Base-by-base conservation (phyloP, 1,140 invertebrate genomes). In the Aphidius gifuensis region DNA sequence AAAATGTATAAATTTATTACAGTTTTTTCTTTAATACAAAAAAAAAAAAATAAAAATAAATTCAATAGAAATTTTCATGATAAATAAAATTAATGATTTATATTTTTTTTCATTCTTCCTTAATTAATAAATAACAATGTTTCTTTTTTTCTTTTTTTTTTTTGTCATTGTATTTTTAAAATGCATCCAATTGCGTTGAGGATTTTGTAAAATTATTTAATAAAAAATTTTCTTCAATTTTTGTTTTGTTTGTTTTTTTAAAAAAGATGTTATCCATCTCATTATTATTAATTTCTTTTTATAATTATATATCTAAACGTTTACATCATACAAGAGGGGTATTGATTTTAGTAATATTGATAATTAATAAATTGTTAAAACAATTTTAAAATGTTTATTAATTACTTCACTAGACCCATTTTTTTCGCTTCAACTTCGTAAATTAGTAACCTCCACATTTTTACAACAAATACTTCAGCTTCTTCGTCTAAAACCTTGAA, bases 391-490 rank as follows among this genome's bases (percentile, higher is more conserved):
- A 65, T 58, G 48, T 49, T 65, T 48, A 65, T 65, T 63, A 51
- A 69, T 84, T 83, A 89, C 83, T 91, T 90, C 73, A 87, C 86
- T 79, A 92, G 83, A 62, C 90, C 91, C 78, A 91, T 85, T 80
- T 97, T 97, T 81, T 99, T 99, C 49, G 96, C 95, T 87, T 99
- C 96, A 69, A 97, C 94, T 87, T 99, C 97, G 82, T 99, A 99
- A 71, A 99, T 98, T 60, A 99, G 85, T 77, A 99, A 86, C 73
- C 97, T 87, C 97, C 97, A 99, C 94, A 99, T 97, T 88, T 99
- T 99, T 46, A 99, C 95, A 69, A 99, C 96, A 86, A 99, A 99
- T 57, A 98, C 94, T 85, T 99, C 97, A 6, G 97, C 97, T 83
- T 99, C 97, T 79, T 99, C 97, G 80, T 99, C 97, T 68, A 99